phyloP scores from a whole-genome alignment of 1,140 invertebrate genomes.

The Eurytemora carolleeae region DNA sequence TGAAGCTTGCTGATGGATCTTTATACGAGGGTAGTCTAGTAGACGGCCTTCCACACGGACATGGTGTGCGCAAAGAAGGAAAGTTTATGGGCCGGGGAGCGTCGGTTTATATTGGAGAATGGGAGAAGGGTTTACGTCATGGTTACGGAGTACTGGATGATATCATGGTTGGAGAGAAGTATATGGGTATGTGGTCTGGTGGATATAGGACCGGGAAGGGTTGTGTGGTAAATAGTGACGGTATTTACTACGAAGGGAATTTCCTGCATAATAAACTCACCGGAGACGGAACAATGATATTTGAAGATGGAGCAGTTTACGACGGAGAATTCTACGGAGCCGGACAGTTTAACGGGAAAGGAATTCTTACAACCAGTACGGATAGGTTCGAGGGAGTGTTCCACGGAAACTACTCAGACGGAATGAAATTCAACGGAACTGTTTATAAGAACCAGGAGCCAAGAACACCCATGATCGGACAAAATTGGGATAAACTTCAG shows the following conservation, averaged over 20 bases:
- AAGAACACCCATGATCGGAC: conserved; percentile 18
- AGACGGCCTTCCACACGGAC: conserved; percentile 56
- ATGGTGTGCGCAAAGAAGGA: conserved; percentile 57
- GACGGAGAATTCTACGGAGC: conserved; percentile 62
- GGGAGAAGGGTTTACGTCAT: conserved; percentile 46
- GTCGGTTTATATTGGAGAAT: conserved; percentile 65
- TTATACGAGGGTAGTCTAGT: conserved; percentile 65
- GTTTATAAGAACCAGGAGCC: conserved; percentile 1
- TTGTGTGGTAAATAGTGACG: conserved; percentile 32
- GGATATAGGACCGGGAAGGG: neutral
- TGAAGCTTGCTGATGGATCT: conserved; percentile 47
- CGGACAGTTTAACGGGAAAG: conserved; percentile 53
- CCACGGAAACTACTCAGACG: conserved; percentile 20
- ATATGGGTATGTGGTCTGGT: conserved; percentile 58
- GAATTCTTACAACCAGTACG: conserved; percentile 47
- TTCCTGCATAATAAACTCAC: conserved; percentile 53
- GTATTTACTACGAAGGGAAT: conserved; percentile 68
- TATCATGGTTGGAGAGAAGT: conserved; percentile 57
- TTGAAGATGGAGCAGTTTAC: conserved; percentile 67
- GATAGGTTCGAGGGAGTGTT: conserved; percentile 32
- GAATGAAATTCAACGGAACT: conserved; percentile 8
- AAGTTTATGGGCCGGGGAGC: conserved; percentile 48
- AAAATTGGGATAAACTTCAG: neutral
- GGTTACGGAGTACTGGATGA: conserved; percentile 74
- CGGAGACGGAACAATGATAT: conserved; percentile 61